These are phyloP conservation scores for Aleiodes leptofemur DNA, from an alignment of 2,888 invertebrate genomes.

Conservation along the genomic window DNA sequence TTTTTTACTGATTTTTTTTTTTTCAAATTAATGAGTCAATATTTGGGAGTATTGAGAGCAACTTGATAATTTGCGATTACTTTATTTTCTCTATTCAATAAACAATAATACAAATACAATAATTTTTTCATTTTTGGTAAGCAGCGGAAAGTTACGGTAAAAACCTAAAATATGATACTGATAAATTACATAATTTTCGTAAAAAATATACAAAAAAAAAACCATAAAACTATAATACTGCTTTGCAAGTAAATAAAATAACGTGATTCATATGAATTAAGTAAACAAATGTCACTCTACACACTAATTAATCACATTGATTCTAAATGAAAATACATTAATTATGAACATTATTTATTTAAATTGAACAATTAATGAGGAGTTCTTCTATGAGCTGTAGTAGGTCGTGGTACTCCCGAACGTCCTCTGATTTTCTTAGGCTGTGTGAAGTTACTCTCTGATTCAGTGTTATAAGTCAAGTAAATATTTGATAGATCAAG, in stretches of 20 bases:
- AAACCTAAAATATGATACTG: neutral
- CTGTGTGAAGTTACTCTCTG: conserved; percentile 76
- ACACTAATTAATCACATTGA: conserved; percentile 10
- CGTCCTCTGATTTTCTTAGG: conserved; percentile 77
- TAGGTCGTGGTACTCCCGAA: conserved; percentile 78
- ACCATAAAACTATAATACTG: conserved; percentile 38
- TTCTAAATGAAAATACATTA: conserved; percentile 13
- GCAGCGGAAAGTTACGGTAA: neutral
- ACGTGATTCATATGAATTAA: neutral
- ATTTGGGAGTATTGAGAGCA: neutral
- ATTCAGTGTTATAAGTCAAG: conserved; percentile 79
- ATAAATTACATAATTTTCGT: conserved; percentile 31
- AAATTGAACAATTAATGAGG: conserved; percentile 61
- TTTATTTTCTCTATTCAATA: conserved; percentile 16
- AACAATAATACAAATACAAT: conserved; percentile 33
- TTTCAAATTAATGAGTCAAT: neutral
- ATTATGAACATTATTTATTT: conserved; percentile 14
- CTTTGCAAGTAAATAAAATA: conserved; percentile 34
- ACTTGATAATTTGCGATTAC: neutral
- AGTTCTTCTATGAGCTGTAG: conserved; percentile 74
- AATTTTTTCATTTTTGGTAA: conserved; percentile 38
- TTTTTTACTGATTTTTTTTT: neutral
- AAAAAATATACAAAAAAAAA: conserved; percentile 36
- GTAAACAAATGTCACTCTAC: conserved; percentile 18
- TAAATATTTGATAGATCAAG: conserved; percentile 83